A percentile compares a stretch with the other conserved stretches of the same genome.
Conservation (phyloP, 2,113 vertebrate genomes). For the Coptodon bakossiorum region DNA sequence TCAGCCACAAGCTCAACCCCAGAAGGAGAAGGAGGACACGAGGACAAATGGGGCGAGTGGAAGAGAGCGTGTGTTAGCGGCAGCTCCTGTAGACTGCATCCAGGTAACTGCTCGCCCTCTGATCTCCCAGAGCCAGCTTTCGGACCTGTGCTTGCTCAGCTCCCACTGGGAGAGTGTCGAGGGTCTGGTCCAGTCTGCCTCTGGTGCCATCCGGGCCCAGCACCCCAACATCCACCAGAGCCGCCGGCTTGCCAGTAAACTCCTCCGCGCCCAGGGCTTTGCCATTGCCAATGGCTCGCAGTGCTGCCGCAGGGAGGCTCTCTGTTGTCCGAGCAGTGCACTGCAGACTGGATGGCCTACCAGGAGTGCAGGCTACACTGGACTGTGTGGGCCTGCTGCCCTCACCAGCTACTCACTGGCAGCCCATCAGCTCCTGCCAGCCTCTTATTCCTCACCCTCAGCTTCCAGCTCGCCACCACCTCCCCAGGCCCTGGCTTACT, state of each 20-base stretch:
- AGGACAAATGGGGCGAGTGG: conserved; percentile 28
- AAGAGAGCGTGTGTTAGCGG: background rate
- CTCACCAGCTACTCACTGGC: conserved; percentile 66
- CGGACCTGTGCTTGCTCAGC: conserved; percentile 82
- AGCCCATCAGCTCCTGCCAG: conserved; percentile 63
- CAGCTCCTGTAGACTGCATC: conserved; percentile 55
- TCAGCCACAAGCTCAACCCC: background rate
- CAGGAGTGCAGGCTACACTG: conserved; percentile 27
- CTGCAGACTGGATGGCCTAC: conserved; percentile 53
- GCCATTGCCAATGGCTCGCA: conserved; percentile 71
- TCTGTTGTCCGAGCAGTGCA: conserved; percentile 45
- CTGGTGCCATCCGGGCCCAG: conserved; percentile 67
- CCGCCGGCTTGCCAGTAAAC: conserved; percentile 76
- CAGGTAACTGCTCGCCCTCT: conserved; percentile 66
- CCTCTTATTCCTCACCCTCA: conserved; percentile 55
- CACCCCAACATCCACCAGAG: conserved; percentile 79
- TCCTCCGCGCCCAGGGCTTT: conserved; percentile 71
- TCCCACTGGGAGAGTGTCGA: conserved; percentile 92
- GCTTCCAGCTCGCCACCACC: conserved; percentile 73
- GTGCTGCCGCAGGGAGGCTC: conserved; percentile 69
- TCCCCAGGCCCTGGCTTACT: conserved; percentile 81
- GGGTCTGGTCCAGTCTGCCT: conserved; percentile 82
- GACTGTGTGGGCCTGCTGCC: conserved; percentile 33
- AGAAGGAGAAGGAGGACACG: conserved; percentile 23
- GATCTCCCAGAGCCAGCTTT: conserved; percentile 82